phyloP scores from a whole-genome alignment of 2,797 vertebrate genomes.

The Hephaestus fuliginosus region DNA sequence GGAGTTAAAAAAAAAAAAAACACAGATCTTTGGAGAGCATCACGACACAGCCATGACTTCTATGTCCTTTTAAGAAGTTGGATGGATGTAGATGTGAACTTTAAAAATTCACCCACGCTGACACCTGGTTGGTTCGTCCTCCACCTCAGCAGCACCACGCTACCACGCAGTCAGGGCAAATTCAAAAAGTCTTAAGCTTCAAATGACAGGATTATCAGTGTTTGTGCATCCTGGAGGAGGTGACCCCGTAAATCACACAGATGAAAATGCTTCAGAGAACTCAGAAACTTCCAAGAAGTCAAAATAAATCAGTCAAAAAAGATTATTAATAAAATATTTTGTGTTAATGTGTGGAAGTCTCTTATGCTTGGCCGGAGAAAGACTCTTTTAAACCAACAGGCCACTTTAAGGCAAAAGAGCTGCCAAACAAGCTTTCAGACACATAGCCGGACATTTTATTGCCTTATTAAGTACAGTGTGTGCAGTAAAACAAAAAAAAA shows the following conservation, averaged over 20 bases:
- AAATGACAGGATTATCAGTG: neutral
- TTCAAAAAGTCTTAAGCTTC: neutral
- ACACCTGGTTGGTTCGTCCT: neutral
- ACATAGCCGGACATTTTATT: too few species aligned
- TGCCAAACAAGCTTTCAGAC: neutral
- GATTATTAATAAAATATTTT: neutral
- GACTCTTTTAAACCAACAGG: too few species aligned
- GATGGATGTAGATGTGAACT: neutral
- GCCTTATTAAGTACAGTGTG: neutral
- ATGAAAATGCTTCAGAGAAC: neutral
- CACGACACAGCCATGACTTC: slow-evolving; percentile 17
- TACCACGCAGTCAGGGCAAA: slow-evolving; percentile 4
- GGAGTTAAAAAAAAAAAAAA: slow-evolving; percentile 41
- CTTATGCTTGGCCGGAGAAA: neutral
- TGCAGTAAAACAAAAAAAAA: neutral
- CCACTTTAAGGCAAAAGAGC: too few species aligned
- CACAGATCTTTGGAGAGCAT: slow-evolving; percentile 36
- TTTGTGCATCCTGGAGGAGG: neutral
- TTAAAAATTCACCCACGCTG: slow-evolving; percentile 16
- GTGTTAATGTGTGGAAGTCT: neutral
- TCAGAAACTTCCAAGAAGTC: neutral
- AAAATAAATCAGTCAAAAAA: neutral
- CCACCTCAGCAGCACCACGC: neutral
- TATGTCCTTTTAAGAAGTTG: slow-evolving; percentile 27
- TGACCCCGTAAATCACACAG: neutral